These are phyloP conservation scores for Dendrolimus punctatus DNA, from an alignment of 1,140 invertebrate genomes.

Conservation along the genomic window DNA sequence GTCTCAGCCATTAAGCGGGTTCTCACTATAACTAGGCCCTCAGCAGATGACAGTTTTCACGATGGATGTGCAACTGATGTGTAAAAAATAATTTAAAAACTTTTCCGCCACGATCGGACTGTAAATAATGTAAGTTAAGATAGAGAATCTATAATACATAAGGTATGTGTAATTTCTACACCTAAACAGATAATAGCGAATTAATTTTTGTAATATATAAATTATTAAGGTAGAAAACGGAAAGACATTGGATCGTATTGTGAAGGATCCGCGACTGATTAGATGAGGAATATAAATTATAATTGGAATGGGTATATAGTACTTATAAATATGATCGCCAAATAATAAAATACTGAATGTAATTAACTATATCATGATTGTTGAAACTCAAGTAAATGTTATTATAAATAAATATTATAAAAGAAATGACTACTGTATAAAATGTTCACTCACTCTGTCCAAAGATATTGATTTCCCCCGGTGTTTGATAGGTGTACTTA, in stretches of 20 bases:
- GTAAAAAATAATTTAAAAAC: constrained; percentile 51
- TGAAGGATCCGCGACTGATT: constrained; percentile 63
- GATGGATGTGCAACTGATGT: constrained; percentile 94
- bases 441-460: constrained; percentile 43
- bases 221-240: constrained; percentile 62
- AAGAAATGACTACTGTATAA: constrained; percentile 26
- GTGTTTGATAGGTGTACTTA: constrained; percentile 41
- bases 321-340: constrained; percentile 55
- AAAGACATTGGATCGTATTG: constrained; percentile 56
- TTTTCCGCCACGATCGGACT: constrained; percentile 37
- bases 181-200: constrained; percentile 48
- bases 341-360: constrained; percentile 58
- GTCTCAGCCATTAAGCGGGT: constrained; percentile 86
- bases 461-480: constrained; percentile 48
- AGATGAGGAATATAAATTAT: constrained; percentile 63
- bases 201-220: constrained; percentile 70
- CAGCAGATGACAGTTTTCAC: constrained; percentile 92
- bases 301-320: constrained; percentile 49
- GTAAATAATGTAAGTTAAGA: constrained; percentile 54
- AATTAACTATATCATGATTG: constrained; percentile 48
- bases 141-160: constrained; percentile 29
- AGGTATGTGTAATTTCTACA: constrained; percentile 40
- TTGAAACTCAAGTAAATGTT: constrained; percentile 57
- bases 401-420: constrained; percentile 25
- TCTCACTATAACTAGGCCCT: constrained; percentile 84